Conservation (phyloP, 2,888 invertebrate genomes). For the Chrysolina haemoptera region DNA sequence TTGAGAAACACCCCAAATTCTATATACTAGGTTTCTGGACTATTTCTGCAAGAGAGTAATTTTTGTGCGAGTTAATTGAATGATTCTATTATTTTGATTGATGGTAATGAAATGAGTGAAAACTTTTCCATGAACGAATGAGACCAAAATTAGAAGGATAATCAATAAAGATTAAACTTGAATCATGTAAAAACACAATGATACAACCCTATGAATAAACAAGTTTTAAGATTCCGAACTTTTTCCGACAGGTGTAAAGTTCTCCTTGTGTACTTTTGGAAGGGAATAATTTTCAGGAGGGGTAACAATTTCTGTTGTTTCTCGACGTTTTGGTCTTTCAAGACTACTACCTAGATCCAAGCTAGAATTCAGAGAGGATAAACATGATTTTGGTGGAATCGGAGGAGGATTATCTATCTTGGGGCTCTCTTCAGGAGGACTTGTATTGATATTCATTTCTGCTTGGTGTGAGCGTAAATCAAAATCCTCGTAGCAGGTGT, state of each 20-base stretch:
- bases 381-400: slow-evolving; percentile 63
- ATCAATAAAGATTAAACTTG: slow-evolving; percentile 4
- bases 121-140: too few relatives aligned
- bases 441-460: slow-evolving; percentile 66
- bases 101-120: too few relatives aligned
- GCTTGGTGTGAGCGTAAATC: slow-evolving; percentile 65
- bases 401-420: slow-evolving; percentile 65
- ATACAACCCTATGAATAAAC: slow-evolving; percentile 15
- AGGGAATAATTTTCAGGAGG: slow-evolving; percentile 67
- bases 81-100: too few relatives aligned
- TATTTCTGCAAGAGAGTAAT: too few relatives aligned
- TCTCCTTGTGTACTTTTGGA: slow-evolving; percentile 64
- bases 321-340: slow-evolving; percentile 53
- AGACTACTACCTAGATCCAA: slow-evolving; percentile 60
- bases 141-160: too few relatives aligned
- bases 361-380: slow-evolving; percentile 61
- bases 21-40: too few relatives aligned
- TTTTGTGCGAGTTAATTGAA: too few relatives aligned
- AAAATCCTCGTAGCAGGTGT: slow-evolving; percentile 68
- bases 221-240: slow-evolving; percentile 33
- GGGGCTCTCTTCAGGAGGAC: slow-evolving; percentile 62
- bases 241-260: slow-evolving; percentile 40
- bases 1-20: too few relatives aligned
- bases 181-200: slow-evolving; percentile 14
- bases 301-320: slow-evolving; percentile 45